A percentile compares a stretch with the other conserved stretches of the same genome.
These are phyloP conservation scores for Poecilobothrus nobilitatus DNA, from an alignment of 2,888 invertebrate species.

Conservation along the genomic window DNA sequence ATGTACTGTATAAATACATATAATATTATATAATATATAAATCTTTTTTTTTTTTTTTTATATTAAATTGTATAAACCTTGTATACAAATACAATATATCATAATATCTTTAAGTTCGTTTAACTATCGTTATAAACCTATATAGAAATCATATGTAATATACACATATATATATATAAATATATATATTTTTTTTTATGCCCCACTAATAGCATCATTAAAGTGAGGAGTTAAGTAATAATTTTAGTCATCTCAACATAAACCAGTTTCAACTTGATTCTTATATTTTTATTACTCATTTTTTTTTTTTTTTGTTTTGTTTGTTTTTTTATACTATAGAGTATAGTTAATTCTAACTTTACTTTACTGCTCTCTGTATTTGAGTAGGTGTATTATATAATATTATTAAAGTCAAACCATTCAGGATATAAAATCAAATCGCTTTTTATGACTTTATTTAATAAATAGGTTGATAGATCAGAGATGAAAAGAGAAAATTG, in stretches of 20 bases:
- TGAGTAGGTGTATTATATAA: constrained; percentile 1
- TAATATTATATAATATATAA: not conserved
- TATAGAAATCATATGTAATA: too few species aligned
- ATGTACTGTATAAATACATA: not conserved
- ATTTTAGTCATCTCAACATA: not conserved
- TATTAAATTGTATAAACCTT: too few species aligned
- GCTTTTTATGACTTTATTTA: constrained; percentile 2
- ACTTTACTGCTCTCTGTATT: not conserved
- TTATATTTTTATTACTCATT: not conserved
- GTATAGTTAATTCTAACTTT: too few species aligned
- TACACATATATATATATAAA: too few species aligned
- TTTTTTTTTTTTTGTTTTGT: not conserved
- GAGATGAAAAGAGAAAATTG: not conserved
- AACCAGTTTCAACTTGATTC: not conserved
- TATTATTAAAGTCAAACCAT: not conserved
- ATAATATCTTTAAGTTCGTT: too few species aligned
- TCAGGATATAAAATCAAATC: not conserved
- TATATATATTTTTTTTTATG: not conserved
- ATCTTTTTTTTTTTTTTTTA: too few species aligned
- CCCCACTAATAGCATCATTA: not conserved
- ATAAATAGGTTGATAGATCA: not conserved
- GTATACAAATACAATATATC: too few species aligned
- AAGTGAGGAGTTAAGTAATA: not conserved
- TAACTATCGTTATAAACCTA: too few species aligned
- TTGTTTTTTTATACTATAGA: not conserved